Conservation (phyloP, 2,797 vertebrate species). For the Agapornis canus region DNA sequence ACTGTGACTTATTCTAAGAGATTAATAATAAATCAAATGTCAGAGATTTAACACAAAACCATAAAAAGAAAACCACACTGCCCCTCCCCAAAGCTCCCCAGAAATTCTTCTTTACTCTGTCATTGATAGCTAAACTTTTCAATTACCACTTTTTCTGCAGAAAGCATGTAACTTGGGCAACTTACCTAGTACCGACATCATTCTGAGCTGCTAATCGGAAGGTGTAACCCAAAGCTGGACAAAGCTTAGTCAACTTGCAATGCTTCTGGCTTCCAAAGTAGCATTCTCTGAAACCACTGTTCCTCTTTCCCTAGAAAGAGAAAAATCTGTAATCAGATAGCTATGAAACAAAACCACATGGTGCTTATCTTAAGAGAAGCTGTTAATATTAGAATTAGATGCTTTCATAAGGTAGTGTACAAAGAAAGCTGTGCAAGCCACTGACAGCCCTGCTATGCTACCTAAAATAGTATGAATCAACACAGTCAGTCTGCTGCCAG, state of each 20-base stretch:
- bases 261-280: slow-evolving; percentile 95
- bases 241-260: slow-evolving; percentile 91
- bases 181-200: slow-evolving; percentile 93
- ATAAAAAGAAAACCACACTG: not conserved
- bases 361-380: not conserved
- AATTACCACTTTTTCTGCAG: not conserved
- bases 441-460: not conserved
- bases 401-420: not conserved
- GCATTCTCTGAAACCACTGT: slow-evolving; percentile 93
- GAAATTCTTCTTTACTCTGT: not conserved
- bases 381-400: not conserved
- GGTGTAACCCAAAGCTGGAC: slow-evolving; percentile 91
- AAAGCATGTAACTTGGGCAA: rapidly evolving
- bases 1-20: not conserved
- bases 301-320: slow-evolving; percentile 90
- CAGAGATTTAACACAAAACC: not conserved
- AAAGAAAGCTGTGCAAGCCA: not conserved
- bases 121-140: not conserved
- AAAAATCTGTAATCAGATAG: not conserved
- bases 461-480: not conserved
- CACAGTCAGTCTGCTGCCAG: not conserved
- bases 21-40: not conserved
- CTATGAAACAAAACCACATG: not conserved
- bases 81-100: not conserved
- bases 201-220: slow-evolving; percentile 95